These are phyloP conservation scores for Microplitis deprimator DNA, from an alignment of 2,888 invertebrate genomes.

Conservation along the genomic window DNA sequence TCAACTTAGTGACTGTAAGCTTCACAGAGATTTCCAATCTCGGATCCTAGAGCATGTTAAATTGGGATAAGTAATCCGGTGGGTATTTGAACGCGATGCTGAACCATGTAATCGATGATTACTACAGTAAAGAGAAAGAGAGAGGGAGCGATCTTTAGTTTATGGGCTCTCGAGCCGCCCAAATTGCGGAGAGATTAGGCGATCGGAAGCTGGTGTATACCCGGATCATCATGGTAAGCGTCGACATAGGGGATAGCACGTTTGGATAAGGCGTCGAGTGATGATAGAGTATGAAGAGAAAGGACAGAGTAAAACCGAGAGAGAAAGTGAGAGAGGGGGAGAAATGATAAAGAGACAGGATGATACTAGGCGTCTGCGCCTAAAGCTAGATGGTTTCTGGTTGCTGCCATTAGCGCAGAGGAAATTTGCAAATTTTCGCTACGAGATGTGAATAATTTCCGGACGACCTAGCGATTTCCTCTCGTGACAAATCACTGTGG, in stretches of 20 bases:
- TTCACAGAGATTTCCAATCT: constrained; percentile 20
- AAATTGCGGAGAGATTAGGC: constrained; percentile 66
- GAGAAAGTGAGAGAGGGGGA: constrained; percentile 24
- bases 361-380: constrained; percentile 38
- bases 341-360: constrained; percentile 28
- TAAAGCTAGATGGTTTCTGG: constrained; percentile 35
- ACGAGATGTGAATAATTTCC: constrained; percentile 69
- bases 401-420: constrained; percentile 46
- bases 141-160: constrained; percentile 51
- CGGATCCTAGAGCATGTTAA: constrained; percentile 47
- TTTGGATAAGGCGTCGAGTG: constrained; percentile 45
- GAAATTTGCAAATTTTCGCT: constrained; percentile 70
- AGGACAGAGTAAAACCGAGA: constrained; percentile 19
- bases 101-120: constrained; percentile 61
- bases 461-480: constrained; percentile 67
- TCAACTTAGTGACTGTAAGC: constrained; percentile 12
- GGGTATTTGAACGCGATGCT: constrained; percentile 51
- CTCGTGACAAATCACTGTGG: constrained; percentile 69
- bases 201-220: constrained; percentile 57
- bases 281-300: constrained; percentile 32
- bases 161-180: constrained; percentile 61
- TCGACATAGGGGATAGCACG: constrained; percentile 40
- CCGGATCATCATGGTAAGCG: constrained; percentile 49
- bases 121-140: constrained; percentile 45
- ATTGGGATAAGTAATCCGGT: constrained; percentile 57